Base-by-base conservation (phyloP, 2,113 vertebrate species). In the Scatophagus argus region DNA sequence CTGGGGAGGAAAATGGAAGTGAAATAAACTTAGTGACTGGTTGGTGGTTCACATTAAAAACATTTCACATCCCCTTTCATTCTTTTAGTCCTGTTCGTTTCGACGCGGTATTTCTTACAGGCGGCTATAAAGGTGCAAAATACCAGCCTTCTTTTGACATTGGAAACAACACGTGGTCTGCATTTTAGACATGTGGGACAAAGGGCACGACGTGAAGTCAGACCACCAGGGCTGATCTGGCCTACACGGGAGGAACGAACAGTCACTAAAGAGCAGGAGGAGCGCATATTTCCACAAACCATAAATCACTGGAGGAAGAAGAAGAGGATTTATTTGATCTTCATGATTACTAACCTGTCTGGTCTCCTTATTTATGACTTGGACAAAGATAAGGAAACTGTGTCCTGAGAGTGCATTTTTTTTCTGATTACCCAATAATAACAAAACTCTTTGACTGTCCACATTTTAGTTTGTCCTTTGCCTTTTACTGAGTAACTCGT, bases 161-260 rank as follows among this genome's bases (percentile, higher is more conserved):
- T 84, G 79, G 84, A 90, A 88, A 90, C 81, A 93, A 93, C 94
- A 95, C 94, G 94, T 95, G 95, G 91, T 94, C 73, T 86, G 91
- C 77, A 81, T 90, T 92, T 92, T 85, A 84, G 81, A 87, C 90
- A 91, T 88, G 88, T 91, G 81, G 92, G 93, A 93, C 92, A 95
- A 95, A 94, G 91, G 91, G 93, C 91, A 93, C 62, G 65, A 70
- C 64, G 81, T 72, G 85, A 54, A 87, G 79, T 69, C 1, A 75
- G 93, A 93, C 90, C 91, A 92, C 90, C 88, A 11, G 61, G 80
- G 82, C 64, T 61, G 82, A 63, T n/a, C 46, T 52, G 63, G 72
- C 56, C 84, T 75, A n/a, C 85, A 36, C 41, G 69, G 73, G 43
- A 76, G 65, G 83, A 71, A 75, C 63, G 17, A 71, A 63, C 76